These are phyloP conservation scores for Hirtodrosophila cameraria DNA, from an alignment of 2,888 invertebrate genomes.

Conservation along the genomic window DNA sequence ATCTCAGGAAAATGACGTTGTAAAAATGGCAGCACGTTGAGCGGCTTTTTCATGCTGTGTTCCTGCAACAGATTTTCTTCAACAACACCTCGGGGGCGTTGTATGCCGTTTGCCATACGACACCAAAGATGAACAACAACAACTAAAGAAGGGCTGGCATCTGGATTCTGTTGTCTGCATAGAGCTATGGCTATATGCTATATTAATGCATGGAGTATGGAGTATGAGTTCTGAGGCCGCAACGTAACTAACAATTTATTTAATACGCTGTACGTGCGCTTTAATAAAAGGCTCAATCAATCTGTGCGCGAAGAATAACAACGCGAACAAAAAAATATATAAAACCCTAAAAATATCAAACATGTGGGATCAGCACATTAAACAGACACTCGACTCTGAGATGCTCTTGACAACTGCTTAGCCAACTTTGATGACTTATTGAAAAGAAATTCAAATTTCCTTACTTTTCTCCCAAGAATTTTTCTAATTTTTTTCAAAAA, in stretches of 20 bases:
- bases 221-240: conserved; percentile 45
- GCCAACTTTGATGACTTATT: no score
- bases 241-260: conserved; percentile 83
- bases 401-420: conserved; percentile 52
- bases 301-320: conserved; percentile 63
- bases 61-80: conserved; percentile 60
- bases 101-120: conserved; percentile 71
- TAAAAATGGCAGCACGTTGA: conserved; percentile 71
- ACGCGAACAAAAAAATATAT: conserved; percentile 26
- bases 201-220: no score
- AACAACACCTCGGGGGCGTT: conserved; percentile 78
- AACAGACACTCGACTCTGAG: conserved; percentile 46
- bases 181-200: neutral
- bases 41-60: conserved; percentile 59
- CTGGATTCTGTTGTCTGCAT: conserved; percentile 16
- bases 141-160: conserved; percentile 47
- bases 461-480: no score
- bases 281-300: conserved; percentile 80
- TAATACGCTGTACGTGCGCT: conserved; percentile 82
- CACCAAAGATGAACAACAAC: conserved; percentile 53
- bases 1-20: conserved; percentile 66
- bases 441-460: no score
- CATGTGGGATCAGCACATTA: conserved; percentile 42
- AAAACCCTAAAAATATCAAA: conserved; percentile 41
- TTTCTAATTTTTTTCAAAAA: no score